Conservation (phyloP, 2,113 vertebrate species). For the Nanger granti region DNA sequence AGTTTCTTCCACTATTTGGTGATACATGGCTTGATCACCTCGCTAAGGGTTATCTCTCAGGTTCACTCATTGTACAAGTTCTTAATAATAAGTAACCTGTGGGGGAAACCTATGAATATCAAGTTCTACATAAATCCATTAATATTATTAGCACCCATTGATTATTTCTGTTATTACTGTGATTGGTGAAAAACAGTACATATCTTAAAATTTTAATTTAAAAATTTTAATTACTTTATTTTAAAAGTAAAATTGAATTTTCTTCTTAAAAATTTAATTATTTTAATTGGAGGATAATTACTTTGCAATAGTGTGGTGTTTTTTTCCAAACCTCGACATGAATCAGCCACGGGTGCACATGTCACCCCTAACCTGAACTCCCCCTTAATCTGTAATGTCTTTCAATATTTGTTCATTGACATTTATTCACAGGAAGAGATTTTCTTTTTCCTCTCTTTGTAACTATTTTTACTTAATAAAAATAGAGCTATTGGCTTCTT, state of each 20-base stretch:
- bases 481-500: not conserved
- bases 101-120: not conserved
- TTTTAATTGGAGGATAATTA: not conserved
- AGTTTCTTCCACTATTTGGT: not conserved
- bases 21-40: not conserved
- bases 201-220: not conserved
- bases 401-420: not conserved
- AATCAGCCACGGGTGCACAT: not conserved
- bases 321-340: accelerated
- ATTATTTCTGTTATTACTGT: not conserved
- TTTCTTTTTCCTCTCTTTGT: not conserved
- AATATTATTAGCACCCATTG: not conserved
- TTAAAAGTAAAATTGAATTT: too few relatives aligned
- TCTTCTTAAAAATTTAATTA: not conserved
- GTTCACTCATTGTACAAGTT: not conserved
- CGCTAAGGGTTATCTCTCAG: not conserved
- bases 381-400: not conserved
- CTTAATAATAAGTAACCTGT: not conserved
- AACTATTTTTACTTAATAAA: not conserved
- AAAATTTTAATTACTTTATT: not conserved
- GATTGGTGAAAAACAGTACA: not conserved
- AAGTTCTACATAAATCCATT: not conserved
- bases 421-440: not conserved
- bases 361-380: not conserved
- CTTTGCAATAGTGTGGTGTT: not conserved